Base-by-base conservation (phyloP, 2,113 vertebrate species). In the Buteo buteo region DNA sequence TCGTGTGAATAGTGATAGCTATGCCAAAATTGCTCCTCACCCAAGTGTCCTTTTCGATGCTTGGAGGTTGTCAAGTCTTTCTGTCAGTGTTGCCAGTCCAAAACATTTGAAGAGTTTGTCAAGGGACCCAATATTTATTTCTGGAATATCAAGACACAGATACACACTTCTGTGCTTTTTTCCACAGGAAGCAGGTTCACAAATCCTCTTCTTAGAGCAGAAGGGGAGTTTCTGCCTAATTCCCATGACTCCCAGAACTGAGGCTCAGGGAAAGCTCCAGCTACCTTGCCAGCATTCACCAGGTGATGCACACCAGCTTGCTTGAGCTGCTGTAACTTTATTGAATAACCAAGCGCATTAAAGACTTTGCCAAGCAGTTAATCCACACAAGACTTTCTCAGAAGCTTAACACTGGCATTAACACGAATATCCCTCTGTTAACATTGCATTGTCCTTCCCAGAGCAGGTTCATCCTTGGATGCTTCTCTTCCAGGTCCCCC, bases 1-100 rank as follows among this genome's bases (percentile, higher is more conserved):
- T 31, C 4, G 1, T 17, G 26, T 29, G 16, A 40, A 26, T 3
- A 3, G 29, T 4, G 44, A 22, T 7, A 47, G 55, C 28, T 29
- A 2, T 4, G 5, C 38, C 62, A 44, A 25, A 52, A 61, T 9
- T 3, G 1, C 13, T 26, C 47, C 10, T 71, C 40, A 9, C 5
- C 4, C 32, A 4, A 8, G 11, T 7, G 38, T 28, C 72, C 38
- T 34, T 34, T 6, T 2, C 0, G 1, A 4, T 22, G 13, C 36
- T 54, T 34, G 29, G 6, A 40, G 8, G 20, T 16, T n/a, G 31
- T 31, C n/a, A 17, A 14, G 8, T 31, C 71, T 17, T 54, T 29
- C 38, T 5, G 24, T 21, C 31, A 4, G 31, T 5, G 25, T 13
- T 49, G 40, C 40, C 36, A 31, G 31, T 14, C 47, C 47, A 24